Percentiles rank a stretch among this genome's conserved stretches.
Evolutionary conservation across 2,888 invertebrate genomes (phyloP).

Genomic region (Heteropelma amictum): DNA sequence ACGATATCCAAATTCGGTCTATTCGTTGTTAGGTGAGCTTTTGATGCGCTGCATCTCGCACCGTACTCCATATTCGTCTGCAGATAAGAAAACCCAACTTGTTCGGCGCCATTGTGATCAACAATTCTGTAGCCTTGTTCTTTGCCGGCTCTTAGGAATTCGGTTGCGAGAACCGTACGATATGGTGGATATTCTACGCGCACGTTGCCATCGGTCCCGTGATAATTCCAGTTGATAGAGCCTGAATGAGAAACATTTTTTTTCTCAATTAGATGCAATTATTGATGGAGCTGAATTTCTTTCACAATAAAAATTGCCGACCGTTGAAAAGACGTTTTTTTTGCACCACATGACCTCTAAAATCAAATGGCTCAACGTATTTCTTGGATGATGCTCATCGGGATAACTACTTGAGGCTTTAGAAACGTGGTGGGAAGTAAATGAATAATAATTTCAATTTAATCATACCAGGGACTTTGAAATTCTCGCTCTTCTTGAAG

Average conservation of each 20-base stretch:
- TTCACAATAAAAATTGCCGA: too few species aligned
- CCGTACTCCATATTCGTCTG: slow-evolving; percentile 80
- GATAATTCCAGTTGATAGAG: slow-evolving; percentile 79
- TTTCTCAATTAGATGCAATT: too few species aligned
- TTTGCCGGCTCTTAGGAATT: slow-evolving; percentile 74
- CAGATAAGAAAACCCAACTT: slow-evolving; percentile 79
- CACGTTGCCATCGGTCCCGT: slow-evolving; percentile 74
- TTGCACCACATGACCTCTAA: too few species aligned
- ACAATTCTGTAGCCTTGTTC: slow-evolving; percentile 74
- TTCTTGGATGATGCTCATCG: too few species aligned
- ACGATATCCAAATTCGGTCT: slow-evolving; percentile 72
- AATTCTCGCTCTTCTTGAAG: slow-evolving; percentile 59
- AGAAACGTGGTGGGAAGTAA: too few species aligned
- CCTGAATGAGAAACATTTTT: too few species aligned
- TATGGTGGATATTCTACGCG: slow-evolving; percentile 76
- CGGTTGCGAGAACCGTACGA: slow-evolving; percentile 72
- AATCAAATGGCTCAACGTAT: too few species aligned
- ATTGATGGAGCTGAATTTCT: too few species aligned
- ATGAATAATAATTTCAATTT: background rate
- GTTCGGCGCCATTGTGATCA: slow-evolving; percentile 78
- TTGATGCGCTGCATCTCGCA: slow-evolving; percentile 79
- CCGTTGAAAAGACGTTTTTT: too few species aligned
- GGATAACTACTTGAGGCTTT: too few species aligned
- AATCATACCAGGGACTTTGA: slow-evolving; percentile 55
- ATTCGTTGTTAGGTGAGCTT: slow-evolving; percentile 79